Percentiles rank a stretch among this genome's conserved stretches.
phyloP scores from a whole-genome alignment of 2,797 vertebrate genomes.

The Malurus splendens region DNA sequence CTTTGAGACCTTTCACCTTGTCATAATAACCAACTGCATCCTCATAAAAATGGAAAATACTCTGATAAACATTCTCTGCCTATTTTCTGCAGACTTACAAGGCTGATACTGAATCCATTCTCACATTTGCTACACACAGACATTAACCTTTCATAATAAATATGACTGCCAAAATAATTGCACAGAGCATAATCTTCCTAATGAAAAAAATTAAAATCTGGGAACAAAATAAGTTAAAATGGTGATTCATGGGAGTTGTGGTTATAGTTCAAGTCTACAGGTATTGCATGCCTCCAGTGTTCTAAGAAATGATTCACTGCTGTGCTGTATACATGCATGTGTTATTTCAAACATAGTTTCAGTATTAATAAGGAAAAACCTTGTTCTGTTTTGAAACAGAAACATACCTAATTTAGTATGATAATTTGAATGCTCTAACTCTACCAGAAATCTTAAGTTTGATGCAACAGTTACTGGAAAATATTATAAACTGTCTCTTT shows the following conservation, averaged over 20 bases:
- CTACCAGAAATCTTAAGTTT: not conserved
- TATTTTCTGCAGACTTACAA: constrained; percentile 1
- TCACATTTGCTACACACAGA: not conserved
- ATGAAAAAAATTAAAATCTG: not conserved
- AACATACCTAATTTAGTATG: constrained; percentile 4
- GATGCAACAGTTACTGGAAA: constrained; percentile 22
- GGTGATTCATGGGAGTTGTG: not conserved
- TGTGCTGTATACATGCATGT: not conserved
- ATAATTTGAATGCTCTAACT: not conserved
- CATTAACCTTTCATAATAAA: not conserved
- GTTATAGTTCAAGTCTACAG: not conserved
- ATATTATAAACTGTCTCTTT: not conserved
- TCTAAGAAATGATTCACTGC: not conserved
- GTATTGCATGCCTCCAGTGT: not conserved
- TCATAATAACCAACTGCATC: constrained; percentile 56
- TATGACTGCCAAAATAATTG: not conserved
- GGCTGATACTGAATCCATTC: not conserved
- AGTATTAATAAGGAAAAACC: not conserved
- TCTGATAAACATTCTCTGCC: constrained; percentile 42
- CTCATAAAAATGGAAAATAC: constrained; percentile 61
- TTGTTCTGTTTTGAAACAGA: not conserved
- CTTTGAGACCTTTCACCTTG: constrained; percentile 54
- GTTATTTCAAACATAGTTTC: not conserved
- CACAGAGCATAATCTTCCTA: not conserved
- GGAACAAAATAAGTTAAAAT: not conserved